Conservation (phyloP, 2,113 vertebrate genomes). For the Hippocampus barbouri region DNA sequence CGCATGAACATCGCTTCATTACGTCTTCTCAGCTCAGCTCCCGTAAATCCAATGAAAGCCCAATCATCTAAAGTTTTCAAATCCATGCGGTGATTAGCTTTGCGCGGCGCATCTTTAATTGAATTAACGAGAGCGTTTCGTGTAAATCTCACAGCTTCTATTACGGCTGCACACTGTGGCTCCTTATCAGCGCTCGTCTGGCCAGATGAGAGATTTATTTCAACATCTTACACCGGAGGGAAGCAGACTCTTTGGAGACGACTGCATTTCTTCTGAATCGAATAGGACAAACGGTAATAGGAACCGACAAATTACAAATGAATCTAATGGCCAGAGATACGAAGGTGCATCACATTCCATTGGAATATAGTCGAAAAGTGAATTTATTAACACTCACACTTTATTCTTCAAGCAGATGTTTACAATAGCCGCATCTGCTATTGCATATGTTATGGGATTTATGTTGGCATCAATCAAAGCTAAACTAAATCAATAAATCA, state of each 20-base stretch:
- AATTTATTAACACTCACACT: neutral
- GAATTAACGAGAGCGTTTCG: slow-evolving; percentile 4
- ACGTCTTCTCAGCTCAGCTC: slow-evolving; percentile 4
- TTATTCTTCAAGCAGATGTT: neutral
- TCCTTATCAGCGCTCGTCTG: slow-evolving; percentile 47
- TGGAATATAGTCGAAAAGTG: neutral
- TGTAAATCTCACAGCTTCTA: slow-evolving; percentile 26
- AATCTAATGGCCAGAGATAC: neutral
- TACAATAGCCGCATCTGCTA: neutral
- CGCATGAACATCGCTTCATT: slow-evolving; percentile 26
- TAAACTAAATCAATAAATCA: too few species aligned
- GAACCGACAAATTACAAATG: neutral
- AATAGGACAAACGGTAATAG: neutral
- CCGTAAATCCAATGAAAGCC: slow-evolving; percentile 15
- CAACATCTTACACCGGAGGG: slow-evolving; percentile 6
- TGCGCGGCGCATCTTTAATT: slow-evolving; percentile 9
- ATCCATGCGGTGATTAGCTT: slow-evolving; percentile 3
- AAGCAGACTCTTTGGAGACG: slow-evolving; percentile 1
- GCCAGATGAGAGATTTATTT: slow-evolving; percentile 12
- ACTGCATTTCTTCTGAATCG: neutral
- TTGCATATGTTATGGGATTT: too few species aligned
- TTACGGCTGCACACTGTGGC: slow-evolving; percentile 27
- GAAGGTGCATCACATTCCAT: neutral
- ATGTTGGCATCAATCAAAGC: neutral
- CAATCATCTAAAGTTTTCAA: slow-evolving; percentile 19